These are phyloP conservation scores for Heliconius hermathena DNA, from an alignment of 1,140 invertebrate genomes.

Conservation along the genomic window DNA sequence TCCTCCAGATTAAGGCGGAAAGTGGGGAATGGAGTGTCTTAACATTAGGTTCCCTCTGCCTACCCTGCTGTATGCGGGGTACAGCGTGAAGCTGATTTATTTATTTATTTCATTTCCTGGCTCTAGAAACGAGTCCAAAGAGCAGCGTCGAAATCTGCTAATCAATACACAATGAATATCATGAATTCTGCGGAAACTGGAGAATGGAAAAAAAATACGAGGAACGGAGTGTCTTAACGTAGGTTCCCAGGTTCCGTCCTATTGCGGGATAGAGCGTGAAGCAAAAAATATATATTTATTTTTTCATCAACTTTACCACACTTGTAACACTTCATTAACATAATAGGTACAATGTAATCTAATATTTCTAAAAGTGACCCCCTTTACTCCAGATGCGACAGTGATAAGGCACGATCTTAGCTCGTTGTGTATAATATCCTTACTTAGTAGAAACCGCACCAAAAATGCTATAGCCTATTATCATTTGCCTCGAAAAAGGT, in stretches of 20 bases:
- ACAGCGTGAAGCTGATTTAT: no score
- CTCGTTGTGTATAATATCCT: slow-evolving; percentile 10
- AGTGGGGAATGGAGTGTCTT: no score
- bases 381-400: not conserved
- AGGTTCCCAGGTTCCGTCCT: not conserved
- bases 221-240: not conserved
- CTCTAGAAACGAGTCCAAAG: no score
- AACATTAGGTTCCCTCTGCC: no score
- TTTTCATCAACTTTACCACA: not conserved
- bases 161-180: no score
- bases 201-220: no score
- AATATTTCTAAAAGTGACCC: slow-evolving; percentile 17
- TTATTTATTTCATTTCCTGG: no score
- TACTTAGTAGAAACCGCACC: not conserved
- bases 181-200: no score
- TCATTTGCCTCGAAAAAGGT: not conserved
- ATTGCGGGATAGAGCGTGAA: not conserved
- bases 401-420: slow-evolving; percentile 16
- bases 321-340: slow-evolving; percentile 1
- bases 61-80: no score
- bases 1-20: no score
- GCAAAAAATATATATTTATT: not conserved
- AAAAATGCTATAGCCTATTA: not conserved
- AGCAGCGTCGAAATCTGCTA: no score
- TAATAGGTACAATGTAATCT: slow-evolving; percentile 19